Evolutionary conservation across 2,797 vertebrate genomes (phyloP).

Genomic region (Galago senegalensis): DNA sequence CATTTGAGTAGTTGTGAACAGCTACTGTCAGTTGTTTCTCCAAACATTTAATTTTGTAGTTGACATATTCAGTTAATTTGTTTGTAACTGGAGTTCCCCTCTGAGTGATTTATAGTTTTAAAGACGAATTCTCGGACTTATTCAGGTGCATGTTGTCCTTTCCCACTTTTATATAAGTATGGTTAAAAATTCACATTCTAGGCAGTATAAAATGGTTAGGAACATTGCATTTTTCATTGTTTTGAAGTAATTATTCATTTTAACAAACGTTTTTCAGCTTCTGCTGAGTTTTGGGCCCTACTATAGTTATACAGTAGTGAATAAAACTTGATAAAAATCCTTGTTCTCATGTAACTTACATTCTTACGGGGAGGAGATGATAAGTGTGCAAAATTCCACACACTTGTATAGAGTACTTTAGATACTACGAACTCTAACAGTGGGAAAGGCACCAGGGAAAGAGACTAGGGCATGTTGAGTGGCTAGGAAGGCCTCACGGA

Average conservation of each 20-base stretch:
- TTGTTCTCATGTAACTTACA: neutral
- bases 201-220: neutral
- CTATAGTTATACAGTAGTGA: neutral
- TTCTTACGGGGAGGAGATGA: neutral
- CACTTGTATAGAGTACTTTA: neutral
- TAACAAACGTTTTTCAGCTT: conserved; percentile 2
- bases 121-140: conserved; percentile 5
- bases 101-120: conserved; percentile 39
- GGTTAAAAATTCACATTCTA: conserved; percentile 23
- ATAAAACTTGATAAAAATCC: neutral
- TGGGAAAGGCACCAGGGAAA: neutral
- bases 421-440: neutral
- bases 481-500: neutral
- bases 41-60: neutral
- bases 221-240: neutral
- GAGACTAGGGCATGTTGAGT: neutral
- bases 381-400: neutral
- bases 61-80: neutral
- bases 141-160: neutral
- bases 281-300: neutral
- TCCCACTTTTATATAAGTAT: neutral
- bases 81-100: neutral
- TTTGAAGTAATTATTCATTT: conserved; percentile 42
- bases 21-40: neutral
- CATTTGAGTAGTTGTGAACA: neutral